Base-by-base conservation (phyloP, 2,797 vertebrate species). In the Cossypha caffra region DNA sequence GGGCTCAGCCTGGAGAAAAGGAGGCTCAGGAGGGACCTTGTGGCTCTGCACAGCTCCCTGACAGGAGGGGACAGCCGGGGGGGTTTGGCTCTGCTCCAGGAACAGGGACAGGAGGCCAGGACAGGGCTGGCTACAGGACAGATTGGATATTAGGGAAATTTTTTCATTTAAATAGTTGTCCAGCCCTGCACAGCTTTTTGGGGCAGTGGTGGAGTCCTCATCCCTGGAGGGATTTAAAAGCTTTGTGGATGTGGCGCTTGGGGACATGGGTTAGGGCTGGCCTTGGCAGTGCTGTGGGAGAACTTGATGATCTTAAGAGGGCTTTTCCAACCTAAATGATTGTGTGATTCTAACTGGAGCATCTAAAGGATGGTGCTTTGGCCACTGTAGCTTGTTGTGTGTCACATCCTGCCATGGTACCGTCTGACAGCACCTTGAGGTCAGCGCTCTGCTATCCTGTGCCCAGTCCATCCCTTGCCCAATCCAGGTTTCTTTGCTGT, bases 361-460 rank as follows among this genome's bases (percentile, higher is more conserved):
- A 63, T 35, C 33, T 48, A 13, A 40, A 64, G 38, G 25, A 4
- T 7, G 26, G 38, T 35, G 42, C 38, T 85, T 48, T 79, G 58
- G 14, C n/a, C 47, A 25, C 16, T 3, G 10, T 13, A 24, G 10
- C 3, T 11, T 54, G 31, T 35, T 24, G 1, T 2, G 4, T 43
- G 29, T 37, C 33, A n/a, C 55, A 48, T 71, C 26, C 33, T 1
- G 3, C 40, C 0, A 1, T 23, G 29, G 19, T 28, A 12, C 43
- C 31, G 12, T 57, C 16, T 9, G 20, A 9, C 59, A 83, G 48
- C 13, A 15, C 18, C 24, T 16, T 0, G 4, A 69, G 38, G 8
- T 75, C 28, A 51, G 16, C 9, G 2, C 28, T 86, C 42, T 67
- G 43, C 43, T 61, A 0, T 21, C 20, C 29, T n/a, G 11, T 29